Base-by-base conservation (phyloP, 2,113 vertebrate species). In the Larimichthys crocea region DNA sequence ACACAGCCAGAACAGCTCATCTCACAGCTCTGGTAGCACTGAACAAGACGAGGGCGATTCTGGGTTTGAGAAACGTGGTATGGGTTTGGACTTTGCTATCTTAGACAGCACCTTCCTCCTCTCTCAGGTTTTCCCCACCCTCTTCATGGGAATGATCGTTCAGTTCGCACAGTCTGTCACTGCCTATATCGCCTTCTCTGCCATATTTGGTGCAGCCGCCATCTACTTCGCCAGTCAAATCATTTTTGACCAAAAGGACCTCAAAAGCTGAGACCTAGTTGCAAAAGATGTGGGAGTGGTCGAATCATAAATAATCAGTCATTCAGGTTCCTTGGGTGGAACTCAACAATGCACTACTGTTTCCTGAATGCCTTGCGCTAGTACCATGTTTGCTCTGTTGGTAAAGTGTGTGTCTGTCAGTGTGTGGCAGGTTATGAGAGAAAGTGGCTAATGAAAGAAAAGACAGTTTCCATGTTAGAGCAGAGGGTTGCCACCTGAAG, bases 61-160 rank as follows among this genome's bases (percentile, higher is more conserved):
- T 0, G 90, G 67, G 10, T 88, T 29, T 5, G 94, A 94, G 53
- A 93, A 93, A 14, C 94, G 95, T 0, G 95, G 95, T 0, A 92
- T 95, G 42, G 95, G 95, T 40, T 88, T 96, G 83, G 95, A 96
- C 91, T 95, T 96, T 16, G 95, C 95, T 80, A 94, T 96, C 66
- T 80, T 96, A 65, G 95, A 96, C 87, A 94, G 95, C 92, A 94
- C 95, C 79, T 96, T 96, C 62, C 93, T 96, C 60, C 94, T 96
- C 75, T 95, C 95, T 92, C 95, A 96, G 94, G 94, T 96, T 64
- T 93, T 96, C 71, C 95, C 95, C 69, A 93, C 95, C 19, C 89
- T 96, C 72, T 95, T 96, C 91, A 95, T 96, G 95, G 95, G 95
- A 68, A 93, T 91, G 90, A 91, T 96, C 3, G 95, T 95, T 64